Evolutionary conservation across 2,888 invertebrate genomes (phyloP), one percentile per base, ranked within the genome.

Genomic region (Apoda limacodes): DNA sequence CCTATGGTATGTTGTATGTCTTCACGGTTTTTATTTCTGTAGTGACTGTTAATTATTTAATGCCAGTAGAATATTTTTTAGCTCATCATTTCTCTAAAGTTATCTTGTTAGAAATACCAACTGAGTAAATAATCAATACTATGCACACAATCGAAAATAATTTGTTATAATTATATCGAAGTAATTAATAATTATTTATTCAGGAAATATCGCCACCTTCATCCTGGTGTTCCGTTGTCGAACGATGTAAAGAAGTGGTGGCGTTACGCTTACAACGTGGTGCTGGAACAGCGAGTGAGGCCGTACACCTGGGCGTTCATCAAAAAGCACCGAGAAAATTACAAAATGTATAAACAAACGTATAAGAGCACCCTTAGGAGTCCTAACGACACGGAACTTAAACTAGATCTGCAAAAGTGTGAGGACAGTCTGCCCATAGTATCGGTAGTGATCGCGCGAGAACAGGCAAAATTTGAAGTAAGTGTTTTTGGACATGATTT

Each of bases 381-480:
- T 51, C 89, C 89, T 0, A 87, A 88, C 34, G 88, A 90, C 46
- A 88, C 88, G 0, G 89, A 90, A 53, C 63, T 90, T 34, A 88
- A 88, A 58, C 48, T 88, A 37, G 89, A 90, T 53, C 61, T 92
- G 32, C 88, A 88, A 61, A 85, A 88, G 50, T 85, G 88, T 36
- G 92, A 93, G 61, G 91, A 92, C 43, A 83, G 81, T 35, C 69
- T 93, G 37, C 86, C 87, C 28, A 85, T 92, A 22, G 71, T 88
- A 26, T 89, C 89, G 33, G 88, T 93, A 13, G 85, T 92, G 2
- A 85, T 92, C 35, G 92, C 92, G 0, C 82, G 92, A 40, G 90
- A 90, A 53, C 88, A 92, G 40, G 91, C 92, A 4, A 89, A 90
- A 57, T 84, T 90, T 51, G 85, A 89, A 81, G 90, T 90, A 52